phyloP scores from a whole-genome alignment of 2,888 invertebrate genomes.

The Philereme vetulata region DNA sequence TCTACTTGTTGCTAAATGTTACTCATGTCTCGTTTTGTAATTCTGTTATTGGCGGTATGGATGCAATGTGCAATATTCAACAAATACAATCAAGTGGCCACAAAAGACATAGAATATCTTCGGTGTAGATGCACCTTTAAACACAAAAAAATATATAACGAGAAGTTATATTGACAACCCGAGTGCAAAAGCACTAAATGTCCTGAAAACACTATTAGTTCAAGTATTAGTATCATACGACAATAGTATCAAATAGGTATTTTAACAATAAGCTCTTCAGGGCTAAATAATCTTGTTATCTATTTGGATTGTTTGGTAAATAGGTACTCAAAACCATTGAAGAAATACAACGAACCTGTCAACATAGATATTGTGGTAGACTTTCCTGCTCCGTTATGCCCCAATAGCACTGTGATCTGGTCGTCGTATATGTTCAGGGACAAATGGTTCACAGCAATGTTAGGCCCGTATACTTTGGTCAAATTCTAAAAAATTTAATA shows the following conservation, averaged over 20 bases:
- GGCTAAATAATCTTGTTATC: constrained; percentile 15
- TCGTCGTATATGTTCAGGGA: constrained; percentile 93
- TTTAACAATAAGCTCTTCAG: constrained; percentile 14
- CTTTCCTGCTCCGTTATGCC: constrained; percentile 94
- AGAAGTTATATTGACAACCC: background rate
- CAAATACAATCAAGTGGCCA: too few relatives aligned
- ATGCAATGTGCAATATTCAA: too few relatives aligned
- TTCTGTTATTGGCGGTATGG: too few relatives aligned
- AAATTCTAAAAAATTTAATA: constrained; percentile 75
- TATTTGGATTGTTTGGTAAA: constrained; percentile 7
- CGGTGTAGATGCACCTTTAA: too few relatives aligned
- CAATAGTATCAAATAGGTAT: constrained; percentile 17
- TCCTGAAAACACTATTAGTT: constrained; percentile 10
- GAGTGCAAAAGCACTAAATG: constrained; percentile 24
- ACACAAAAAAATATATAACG: background rate
- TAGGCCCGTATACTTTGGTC: constrained; percentile 84
- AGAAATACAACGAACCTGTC: constrained; percentile 82
- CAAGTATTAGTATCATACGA: constrained; percentile 7
- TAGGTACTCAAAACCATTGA: constrained; percentile 6
- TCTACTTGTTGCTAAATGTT: too few relatives aligned
- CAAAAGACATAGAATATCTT: too few relatives aligned
- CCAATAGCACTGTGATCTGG: constrained; percentile 91
- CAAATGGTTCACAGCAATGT: constrained; percentile 87
- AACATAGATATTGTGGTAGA: constrained; percentile 97
- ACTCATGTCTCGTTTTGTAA: too few relatives aligned